Evolutionary conservation across 2,113 vertebrate genomes (phyloP).

Genomic region (Vidua macroura): DNA sequence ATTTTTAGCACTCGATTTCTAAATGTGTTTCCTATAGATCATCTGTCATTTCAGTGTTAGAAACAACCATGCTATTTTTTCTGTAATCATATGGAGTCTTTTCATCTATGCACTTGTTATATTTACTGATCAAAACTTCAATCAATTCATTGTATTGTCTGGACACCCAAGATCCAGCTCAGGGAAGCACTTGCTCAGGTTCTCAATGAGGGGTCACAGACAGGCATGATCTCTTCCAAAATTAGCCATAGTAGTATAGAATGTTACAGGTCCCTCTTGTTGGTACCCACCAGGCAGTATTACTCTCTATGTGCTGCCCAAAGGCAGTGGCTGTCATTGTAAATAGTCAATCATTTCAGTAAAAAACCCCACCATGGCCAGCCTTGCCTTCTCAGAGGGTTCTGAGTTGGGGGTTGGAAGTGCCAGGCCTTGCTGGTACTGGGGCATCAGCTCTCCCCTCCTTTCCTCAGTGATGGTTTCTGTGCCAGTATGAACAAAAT

Average conservation of each 20-base stretch:
- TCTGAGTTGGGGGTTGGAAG: background rate
- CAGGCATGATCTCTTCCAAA: background rate
- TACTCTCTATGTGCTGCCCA: background rate
- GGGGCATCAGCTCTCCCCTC: background rate
- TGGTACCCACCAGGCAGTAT: background rate
- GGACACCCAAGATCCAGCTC: background rate
- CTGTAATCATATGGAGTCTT: background rate
- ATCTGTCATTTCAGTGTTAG: conserved; percentile 6
- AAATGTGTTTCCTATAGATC: conserved; percentile 10
- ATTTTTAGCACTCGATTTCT: conserved; percentile 15
- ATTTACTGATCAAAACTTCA: background rate
- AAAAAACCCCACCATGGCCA: background rate
- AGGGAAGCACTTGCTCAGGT: background rate
- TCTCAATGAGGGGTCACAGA: background rate
- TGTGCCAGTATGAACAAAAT: background rate
- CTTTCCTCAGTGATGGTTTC: background rate
- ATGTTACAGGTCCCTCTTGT: background rate
- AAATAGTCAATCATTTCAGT: background rate
- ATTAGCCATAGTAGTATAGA: background rate
- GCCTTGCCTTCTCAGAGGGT: background rate
- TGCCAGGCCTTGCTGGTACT: background rate
- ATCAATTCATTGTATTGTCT: background rate
- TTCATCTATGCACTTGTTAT: background rate
- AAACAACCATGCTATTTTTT: background rate
- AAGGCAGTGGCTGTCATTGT: background rate